Conservation (phyloP, 2,113 vertebrate genomes). For the Hylia prasina region DNA sequence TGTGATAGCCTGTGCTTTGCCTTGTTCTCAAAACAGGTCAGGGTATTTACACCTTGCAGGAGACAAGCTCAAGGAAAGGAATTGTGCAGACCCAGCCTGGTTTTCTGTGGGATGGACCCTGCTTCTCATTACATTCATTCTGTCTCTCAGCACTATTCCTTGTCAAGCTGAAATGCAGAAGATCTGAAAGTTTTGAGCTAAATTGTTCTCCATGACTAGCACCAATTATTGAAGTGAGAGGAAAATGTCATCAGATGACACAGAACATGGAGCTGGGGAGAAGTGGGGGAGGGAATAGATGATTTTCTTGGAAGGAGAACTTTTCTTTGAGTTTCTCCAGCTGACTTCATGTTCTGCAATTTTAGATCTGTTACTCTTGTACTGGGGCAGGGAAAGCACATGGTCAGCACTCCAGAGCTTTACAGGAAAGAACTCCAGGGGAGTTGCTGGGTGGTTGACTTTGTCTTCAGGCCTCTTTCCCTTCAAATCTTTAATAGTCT, state of each 20-base stretch:
- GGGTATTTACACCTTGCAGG: not conserved
- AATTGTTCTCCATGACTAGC: not conserved
- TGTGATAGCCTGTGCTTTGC: not conserved
- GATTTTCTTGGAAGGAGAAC: not conserved
- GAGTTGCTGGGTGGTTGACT: not conserved
- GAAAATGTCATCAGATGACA: not conserved
- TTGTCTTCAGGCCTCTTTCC: not conserved
- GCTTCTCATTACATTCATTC: fast-evolving
- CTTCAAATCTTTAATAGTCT: not conserved
- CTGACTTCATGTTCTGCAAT: not conserved
- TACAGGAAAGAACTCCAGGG: not conserved
- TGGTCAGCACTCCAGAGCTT: not conserved
- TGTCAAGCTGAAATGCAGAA: not conserved
- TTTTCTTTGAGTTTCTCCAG: not conserved
- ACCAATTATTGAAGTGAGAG: not conserved
- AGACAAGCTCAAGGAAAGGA: not conserved
- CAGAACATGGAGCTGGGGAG: not conserved
- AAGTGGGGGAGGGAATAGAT: not conserved
- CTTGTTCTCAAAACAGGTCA: fast-evolving
- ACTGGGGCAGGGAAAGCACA: not conserved
- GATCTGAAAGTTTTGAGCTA: not conserved
- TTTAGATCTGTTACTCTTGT: not conserved
- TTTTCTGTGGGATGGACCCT: not conserved
- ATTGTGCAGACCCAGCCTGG: not conserved
- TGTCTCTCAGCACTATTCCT: not conserved